Percentiles rank a stretch among this genome's conserved stretches.
phyloP scores from a whole-genome alignment of 2,797 vertebrate species.

The Decapterus maruadsi region DNA sequence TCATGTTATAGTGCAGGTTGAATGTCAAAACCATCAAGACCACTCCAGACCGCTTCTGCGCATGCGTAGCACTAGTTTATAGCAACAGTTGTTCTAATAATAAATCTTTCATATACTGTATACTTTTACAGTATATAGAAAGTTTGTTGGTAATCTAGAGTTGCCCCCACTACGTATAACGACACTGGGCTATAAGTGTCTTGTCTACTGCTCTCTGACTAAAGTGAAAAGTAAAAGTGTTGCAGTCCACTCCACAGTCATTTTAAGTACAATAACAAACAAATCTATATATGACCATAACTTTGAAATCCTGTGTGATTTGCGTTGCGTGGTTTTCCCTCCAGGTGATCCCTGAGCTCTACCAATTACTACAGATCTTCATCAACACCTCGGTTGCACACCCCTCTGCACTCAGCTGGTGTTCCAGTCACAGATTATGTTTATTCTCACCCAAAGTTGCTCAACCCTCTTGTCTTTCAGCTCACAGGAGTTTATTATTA shows the following conservation, averaged over 20 bases:
- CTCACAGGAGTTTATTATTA: slow-evolving; percentile 42
- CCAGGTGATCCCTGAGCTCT: slow-evolving; percentile 17
- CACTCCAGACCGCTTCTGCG: no score
- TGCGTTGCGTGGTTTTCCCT: background rate
- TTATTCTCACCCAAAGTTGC: slow-evolving; percentile 17
- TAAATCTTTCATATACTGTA: no score
- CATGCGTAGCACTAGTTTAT: no score
- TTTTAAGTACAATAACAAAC: slow-evolving; percentile 1
- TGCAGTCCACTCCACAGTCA: slow-evolving; percentile 16
- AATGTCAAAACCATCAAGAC: no score
- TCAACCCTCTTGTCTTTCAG: slow-evolving; percentile 36
- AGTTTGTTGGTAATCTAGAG: slow-evolving; percentile 21
- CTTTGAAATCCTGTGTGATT: slow-evolving; percentile 22
- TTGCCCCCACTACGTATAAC: slow-evolving; percentile 12
- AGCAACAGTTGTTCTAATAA: no score
- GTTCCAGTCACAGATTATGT: slow-evolving; percentile 5
- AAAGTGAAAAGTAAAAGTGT: background rate
- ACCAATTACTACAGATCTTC: background rate
- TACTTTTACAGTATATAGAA: no score
- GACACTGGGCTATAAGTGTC: slow-evolving; percentile 27
- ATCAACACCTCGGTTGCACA: slow-evolving; percentile 8
- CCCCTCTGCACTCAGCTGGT: background rate
- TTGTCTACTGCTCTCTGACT: slow-evolving; percentile 25
- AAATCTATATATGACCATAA: slow-evolving; percentile 20
- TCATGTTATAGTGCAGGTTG: no score